A percentile compares a stretch with the other conserved stretches of the same genome.
Conservation (phyloP, 1,140 invertebrate species). For the Orchestia grillus region DNA sequence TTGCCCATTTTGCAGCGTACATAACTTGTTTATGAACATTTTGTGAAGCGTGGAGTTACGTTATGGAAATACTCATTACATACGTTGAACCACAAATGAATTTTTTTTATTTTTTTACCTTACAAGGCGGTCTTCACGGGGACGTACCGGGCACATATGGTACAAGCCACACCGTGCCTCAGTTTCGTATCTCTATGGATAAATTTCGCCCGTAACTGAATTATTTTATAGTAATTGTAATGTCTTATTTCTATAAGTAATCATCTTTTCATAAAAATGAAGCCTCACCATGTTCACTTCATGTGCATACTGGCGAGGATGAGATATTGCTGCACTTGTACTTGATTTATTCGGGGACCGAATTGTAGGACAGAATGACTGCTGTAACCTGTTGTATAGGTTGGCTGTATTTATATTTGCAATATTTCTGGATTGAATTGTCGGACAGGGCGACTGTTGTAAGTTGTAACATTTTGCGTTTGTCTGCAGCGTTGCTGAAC, state of each 20-base stretch:
- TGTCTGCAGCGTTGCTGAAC: slow-evolving; percentile 28
- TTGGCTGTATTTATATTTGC: too few species aligned
- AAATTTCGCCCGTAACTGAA: neutral
- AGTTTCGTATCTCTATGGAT: neutral
- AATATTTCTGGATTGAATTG: too few species aligned
- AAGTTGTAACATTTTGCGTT: neutral
- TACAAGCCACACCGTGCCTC: neutral
- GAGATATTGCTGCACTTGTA: too few species aligned
- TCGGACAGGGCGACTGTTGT: too few species aligned
- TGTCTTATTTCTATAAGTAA: neutral
- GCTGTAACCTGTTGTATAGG: neutral
- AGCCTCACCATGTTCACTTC: too few species aligned
- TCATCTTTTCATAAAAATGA: neutral
- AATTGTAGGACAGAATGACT: neutral
- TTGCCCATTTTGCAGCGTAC: neutral
- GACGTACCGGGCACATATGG: neutral
- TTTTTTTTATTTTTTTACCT: neutral
- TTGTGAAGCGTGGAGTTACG: neutral
- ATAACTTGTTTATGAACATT: neutral
- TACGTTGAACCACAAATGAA: neutral
- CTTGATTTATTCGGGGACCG: too few species aligned
- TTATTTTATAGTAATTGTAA: neutral
- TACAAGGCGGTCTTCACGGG: neutral
- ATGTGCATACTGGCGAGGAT: too few species aligned
- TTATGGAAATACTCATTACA: neutral